These are phyloP conservation scores for Sebastes steindachneri DNA, from an alignment of 2,797 vertebrate species.

Conservation along the genomic window DNA sequence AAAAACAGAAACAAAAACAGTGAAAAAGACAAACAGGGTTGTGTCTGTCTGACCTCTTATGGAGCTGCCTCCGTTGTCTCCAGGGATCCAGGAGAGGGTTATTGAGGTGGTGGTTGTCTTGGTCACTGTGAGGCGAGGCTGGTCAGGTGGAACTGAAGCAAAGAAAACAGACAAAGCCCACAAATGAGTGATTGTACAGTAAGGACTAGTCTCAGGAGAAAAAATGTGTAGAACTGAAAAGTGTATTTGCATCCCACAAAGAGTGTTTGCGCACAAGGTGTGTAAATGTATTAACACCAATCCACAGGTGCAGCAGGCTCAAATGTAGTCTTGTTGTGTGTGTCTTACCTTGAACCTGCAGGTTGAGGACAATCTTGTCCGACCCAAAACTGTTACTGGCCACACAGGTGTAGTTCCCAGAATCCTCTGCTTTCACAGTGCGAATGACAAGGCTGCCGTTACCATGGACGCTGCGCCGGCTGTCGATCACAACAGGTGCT, in stretches of 20 bases:
- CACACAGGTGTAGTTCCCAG: slow-evolving; percentile 95
- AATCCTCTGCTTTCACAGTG: slow-evolving; percentile 97
- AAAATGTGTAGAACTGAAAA: not conserved
- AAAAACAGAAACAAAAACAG: not conserved
- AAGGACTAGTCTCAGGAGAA: not conserved
- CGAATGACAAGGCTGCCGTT: slow-evolving; percentile 97
- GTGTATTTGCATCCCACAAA: not conserved
- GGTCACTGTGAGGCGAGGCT: slow-evolving; percentile 96
- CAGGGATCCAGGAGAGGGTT: slow-evolving; percentile 97
- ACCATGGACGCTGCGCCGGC: slow-evolving; percentile 92
- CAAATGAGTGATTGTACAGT: not conserved
- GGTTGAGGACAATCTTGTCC: slow-evolving; percentile 93
- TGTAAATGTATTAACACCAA: not conserved
- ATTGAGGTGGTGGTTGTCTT: slow-evolving; percentile 98
- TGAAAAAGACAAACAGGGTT: not conserved
- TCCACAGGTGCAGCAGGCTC: not conserved
- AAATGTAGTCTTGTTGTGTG: not conserved
- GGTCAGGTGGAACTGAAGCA: slow-evolving; percentile 94
- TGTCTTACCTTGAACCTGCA: slow-evolving; percentile 94
- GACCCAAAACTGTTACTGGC: slow-evolving; percentile 97
- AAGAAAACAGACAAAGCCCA: not conserved
- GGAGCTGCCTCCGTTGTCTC: slow-evolving; percentile 97
- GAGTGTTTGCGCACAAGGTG: not conserved
- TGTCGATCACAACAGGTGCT: slow-evolving; percentile 93
- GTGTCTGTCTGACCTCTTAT: slow-evolving; percentile 88